These are phyloP conservation scores for Bombus balteatus DNA, from an alignment of 1,140 invertebrate genomes.

Conservation along the genomic window DNA sequence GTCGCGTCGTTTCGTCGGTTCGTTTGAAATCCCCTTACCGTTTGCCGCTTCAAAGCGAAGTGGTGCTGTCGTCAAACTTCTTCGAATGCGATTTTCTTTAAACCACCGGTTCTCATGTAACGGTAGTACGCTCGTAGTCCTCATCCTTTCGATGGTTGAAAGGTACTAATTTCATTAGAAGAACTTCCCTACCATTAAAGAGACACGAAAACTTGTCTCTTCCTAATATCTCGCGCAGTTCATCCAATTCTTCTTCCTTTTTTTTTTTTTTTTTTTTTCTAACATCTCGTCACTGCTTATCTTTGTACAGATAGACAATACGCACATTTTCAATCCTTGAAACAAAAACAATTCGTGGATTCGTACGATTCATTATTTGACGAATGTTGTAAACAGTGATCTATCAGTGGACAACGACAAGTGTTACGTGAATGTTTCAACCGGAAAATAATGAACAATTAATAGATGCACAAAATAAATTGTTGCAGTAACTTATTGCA, in stretches of 20 bases:
- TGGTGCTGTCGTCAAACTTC: not conserved
- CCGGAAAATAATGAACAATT: not conserved
- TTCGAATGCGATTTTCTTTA: not conserved
- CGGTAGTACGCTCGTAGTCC: not conserved
- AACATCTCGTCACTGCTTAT: not conserved
- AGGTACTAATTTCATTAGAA: slow-evolving; percentile 12
- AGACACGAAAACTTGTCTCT: not conserved
- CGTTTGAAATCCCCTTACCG: not conserved
- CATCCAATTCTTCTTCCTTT: not conserved
- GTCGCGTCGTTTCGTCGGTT: not conserved
- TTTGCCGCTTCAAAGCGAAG: slow-evolving; percentile 6
- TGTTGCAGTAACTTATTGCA: too few species aligned
- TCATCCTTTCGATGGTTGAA: not conserved
- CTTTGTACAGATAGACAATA: not conserved
- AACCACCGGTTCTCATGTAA: not conserved
- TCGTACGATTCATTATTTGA: not conserved
- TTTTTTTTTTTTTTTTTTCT: not conserved
- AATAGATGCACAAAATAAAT: not conserved
- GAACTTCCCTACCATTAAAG: not conserved
- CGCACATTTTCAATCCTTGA: not conserved
- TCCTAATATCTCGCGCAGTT: not conserved
- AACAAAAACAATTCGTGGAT: not conserved
- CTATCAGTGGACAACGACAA: not conserved
- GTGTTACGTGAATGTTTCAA: not conserved
- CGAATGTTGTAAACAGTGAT: not conserved